phyloP scores from a whole-genome alignment of 30 jellyfish, hydroid and myxozoan species.

The Sanderia malayensis region DNA sequence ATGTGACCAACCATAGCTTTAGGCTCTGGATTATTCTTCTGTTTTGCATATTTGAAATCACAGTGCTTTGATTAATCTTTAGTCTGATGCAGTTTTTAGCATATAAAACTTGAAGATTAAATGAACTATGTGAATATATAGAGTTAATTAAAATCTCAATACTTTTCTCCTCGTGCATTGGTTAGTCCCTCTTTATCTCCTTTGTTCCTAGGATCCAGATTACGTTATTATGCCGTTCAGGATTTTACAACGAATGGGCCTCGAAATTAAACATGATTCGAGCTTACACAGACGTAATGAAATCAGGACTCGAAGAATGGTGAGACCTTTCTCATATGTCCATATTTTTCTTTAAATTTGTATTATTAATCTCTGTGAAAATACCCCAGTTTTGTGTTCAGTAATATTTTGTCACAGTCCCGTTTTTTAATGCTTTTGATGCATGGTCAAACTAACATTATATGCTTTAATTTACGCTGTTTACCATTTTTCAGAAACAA shows the following conservation, averaged over 20 bases:
- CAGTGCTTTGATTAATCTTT: background rate
- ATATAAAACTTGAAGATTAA: background rate
- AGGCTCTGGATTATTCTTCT: background rate
- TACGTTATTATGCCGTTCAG: slow-evolving; percentile 32
- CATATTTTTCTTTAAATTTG: no score
- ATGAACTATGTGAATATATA: no score
- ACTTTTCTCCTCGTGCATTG: no score
- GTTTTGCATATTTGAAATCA: background rate
- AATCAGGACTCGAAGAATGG: slow-evolving; percentile 39
- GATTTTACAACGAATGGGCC: slow-evolving; percentile 63
- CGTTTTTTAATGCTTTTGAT: background rate
- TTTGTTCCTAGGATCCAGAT: slow-evolving; percentile 50
- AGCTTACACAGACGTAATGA: slow-evolving; percentile 24
- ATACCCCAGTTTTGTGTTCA: background rate
- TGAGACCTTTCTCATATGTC: slow-evolving; percentile 6
- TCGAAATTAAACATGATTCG: slow-evolving; percentile 36
- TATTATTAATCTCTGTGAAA: background rate
- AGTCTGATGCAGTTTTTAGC: background rate
- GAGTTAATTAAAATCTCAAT: no score
- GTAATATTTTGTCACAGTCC: background rate
- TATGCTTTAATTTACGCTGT: no score
- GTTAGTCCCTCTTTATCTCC: background rate
- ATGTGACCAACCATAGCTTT: background rate
- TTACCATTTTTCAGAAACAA: background rate
- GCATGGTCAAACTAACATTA: background rate